Conservation (phyloP, 1,140 invertebrate species). For the Ceratina japonica region DNA sequence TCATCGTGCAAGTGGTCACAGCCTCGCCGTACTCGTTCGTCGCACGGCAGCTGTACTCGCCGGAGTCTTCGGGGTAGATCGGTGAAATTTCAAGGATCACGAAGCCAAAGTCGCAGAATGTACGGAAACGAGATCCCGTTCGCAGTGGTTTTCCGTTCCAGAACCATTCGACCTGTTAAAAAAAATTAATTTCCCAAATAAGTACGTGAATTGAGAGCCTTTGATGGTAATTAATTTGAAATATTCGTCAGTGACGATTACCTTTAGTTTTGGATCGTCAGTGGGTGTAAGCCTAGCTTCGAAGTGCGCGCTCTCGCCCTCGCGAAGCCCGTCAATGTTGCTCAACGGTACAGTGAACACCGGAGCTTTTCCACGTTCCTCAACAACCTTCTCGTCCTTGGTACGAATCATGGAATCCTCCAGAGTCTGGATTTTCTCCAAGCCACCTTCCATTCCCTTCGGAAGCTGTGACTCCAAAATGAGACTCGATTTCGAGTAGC, state of each 20-base stretch:
- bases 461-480: slow-evolving; percentile 97
- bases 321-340: slow-evolving; percentile 91
- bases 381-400: slow-evolving; percentile 84
- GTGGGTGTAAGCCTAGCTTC: slow-evolving; percentile 95
- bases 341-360: slow-evolving; percentile 94
- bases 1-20: slow-evolving; percentile 94
- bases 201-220: no score
- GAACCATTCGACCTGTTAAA: slow-evolving; percentile 92
- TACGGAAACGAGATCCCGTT: slow-evolving; percentile 94
- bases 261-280: slow-evolving; percentile 95
- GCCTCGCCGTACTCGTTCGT: slow-evolving; percentile 95
- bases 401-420: slow-evolving; percentile 91
- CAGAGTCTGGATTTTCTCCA: slow-evolving; percentile 94
- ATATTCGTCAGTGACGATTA: slow-evolving; percentile 64
- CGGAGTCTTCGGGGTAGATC: slow-evolving; percentile 96
- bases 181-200: background rate
- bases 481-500: slow-evolving; percentile 93
- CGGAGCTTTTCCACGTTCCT: slow-evolving; percentile 89
- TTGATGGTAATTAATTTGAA: no score
- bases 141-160: slow-evolving; percentile 95
- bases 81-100: slow-evolving; percentile 96
- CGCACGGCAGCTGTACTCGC: slow-evolving; percentile 95
- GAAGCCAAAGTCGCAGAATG: slow-evolving; percentile 97
- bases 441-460: slow-evolving; percentile 94
- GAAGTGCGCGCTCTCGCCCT: slow-evolving; percentile 96